Conservation (phyloP, 2,888 invertebrate species). For the Eledone cirrhosa region DNA sequence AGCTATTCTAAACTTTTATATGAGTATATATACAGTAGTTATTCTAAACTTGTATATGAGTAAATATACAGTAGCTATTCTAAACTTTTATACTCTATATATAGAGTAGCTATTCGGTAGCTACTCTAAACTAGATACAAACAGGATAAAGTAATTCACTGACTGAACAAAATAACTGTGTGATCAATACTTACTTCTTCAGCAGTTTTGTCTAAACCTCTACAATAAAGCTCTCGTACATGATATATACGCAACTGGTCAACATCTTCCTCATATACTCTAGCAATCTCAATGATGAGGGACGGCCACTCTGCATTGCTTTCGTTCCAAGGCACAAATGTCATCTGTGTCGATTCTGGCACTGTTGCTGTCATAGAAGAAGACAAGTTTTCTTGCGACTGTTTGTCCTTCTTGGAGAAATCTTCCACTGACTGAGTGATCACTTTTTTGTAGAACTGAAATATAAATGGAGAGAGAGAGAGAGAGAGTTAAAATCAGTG, state of each 20-base stretch:
- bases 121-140: no score
- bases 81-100: no score
- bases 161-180: no score
- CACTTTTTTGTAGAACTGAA: slow-evolving; percentile 7
- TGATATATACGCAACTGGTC: slow-evolving; percentile 82
- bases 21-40: no score
- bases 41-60: no score
- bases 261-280: slow-evolving; percentile 80
- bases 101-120: no score
- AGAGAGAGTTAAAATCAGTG: not conserved
- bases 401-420: slow-evolving; percentile 20
- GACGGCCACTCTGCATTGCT: slow-evolving; percentile 1
- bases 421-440: slow-evolving; percentile 11
- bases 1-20: no score
- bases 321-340: slow-evolving; percentile 17
- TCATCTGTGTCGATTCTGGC: slow-evolving; percentile 12
- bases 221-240: slow-evolving; percentile 74
- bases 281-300: slow-evolving; percentile 71
- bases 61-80: no score
- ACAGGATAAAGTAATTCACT: no score
- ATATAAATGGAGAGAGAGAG: not conserved
- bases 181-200: slow-evolving; percentile 70
- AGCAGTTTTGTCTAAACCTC: slow-evolving; percentile 73
- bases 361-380: not conserved
- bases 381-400: no score